Conservation (phyloP, 2,797 vertebrate species). For the Pipistrellus pygmaeus region DNA sequence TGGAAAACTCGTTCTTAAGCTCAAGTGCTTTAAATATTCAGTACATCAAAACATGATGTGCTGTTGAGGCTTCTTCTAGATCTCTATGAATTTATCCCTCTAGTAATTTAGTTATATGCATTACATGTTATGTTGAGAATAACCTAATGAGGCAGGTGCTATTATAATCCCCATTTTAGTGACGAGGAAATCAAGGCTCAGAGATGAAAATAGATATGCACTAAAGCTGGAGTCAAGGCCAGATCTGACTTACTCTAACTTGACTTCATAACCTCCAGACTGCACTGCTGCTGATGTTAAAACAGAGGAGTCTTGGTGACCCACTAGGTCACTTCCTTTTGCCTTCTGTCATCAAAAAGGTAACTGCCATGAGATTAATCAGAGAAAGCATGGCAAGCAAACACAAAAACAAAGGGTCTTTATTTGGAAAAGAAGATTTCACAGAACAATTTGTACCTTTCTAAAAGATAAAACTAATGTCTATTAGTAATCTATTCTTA, state of each 20-base stretch:
- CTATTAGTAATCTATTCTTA: background rate
- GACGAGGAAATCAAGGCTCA: background rate
- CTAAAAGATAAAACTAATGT: background rate
- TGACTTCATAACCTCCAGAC: background rate
- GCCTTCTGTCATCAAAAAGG: background rate
- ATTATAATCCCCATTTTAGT: background rate
- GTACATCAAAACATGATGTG: background rate
- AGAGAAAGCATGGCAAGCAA: background rate
- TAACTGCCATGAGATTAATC: background rate
- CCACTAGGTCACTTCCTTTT: background rate
- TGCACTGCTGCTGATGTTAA: background rate
- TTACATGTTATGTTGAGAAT: background rate
- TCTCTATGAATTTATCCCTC: background rate
- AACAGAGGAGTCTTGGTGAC: background rate
- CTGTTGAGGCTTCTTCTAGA: background rate
- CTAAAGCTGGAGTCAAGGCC: background rate
- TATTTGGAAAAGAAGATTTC: background rate
- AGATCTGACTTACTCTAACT: background rate
- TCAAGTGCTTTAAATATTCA: conserved; percentile 7
- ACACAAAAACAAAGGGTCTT: background rate
- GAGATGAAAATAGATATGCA: background rate
- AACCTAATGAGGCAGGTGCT: background rate
- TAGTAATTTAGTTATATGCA: background rate
- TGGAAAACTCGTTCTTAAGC: background rate
- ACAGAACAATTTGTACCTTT: background rate